Evolutionary conservation across 1,140 invertebrate species (phyloP), one percentile per base, ranked within the genome.

Genomic region (Wasmannia auropunctata): DNA sequence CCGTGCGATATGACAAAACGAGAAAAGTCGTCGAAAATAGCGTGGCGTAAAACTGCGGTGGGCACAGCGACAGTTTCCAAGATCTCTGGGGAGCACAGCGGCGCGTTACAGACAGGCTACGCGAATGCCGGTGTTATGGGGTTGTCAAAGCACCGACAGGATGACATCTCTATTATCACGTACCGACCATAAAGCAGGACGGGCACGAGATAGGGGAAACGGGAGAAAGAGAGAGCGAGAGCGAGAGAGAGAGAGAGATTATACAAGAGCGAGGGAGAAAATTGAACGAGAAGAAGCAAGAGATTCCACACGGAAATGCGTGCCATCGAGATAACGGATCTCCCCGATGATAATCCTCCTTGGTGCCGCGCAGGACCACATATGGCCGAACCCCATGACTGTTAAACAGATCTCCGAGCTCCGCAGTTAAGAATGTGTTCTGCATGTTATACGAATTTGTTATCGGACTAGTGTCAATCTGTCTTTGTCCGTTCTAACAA

Each of bases 111-210:
- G 87, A 83, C 87, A 88, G 76, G 91, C 86, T 86, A 86, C 89
- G 92, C 90, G 90, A 90, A 87, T 58, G 89, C 85, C 85, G 88
- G 91, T 93, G 92, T 94, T 94, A 93, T 91, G 91, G 93, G 92
- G 91, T 95, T 94, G 94, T 95, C 94, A 95, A 94, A 94, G 91
- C 86, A 85, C 80, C 88, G 94, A 95, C 94, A 93, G 93, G 93
- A 93, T 95, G 94, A 95, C 94, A 95, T 94, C 92, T 95, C 94
- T 94, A 95, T 95, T 95, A 95, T 95, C 94, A 93, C 94, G 85
- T 80, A 69, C 76, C 77, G 84, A 74, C 88, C 86, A 85, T 90
- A 62, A 74, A 90, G 63, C 51, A 85, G 65, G 79, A 90, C 40
- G 49, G 77, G 72, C 65, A 58, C 67, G 58, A 84, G 65, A 60